phyloP scores from a whole-genome alignment of 2,113 vertebrate species.

The Silurus asotus region DNA sequence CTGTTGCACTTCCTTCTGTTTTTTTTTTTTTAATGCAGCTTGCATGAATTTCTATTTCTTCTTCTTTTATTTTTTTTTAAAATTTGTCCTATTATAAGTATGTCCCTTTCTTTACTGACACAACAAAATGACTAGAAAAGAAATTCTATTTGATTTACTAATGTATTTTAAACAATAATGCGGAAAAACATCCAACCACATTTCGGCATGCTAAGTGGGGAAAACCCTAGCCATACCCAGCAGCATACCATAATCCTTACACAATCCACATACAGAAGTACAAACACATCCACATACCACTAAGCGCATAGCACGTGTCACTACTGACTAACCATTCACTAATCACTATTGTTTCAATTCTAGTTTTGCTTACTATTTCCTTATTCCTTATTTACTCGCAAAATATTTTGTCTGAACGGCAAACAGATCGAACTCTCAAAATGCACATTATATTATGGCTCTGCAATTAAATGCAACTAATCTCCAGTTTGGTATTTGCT shows the following conservation, averaged over 20 bases:
- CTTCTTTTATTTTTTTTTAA: background rate
- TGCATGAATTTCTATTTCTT: background rate
- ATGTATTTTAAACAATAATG: background rate
- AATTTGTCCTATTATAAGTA: background rate
- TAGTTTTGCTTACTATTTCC: background rate
- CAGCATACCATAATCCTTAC: background rate
- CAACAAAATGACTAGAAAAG: background rate
- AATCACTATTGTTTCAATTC: background rate
- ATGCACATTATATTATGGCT: background rate
- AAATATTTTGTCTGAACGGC: background rate
- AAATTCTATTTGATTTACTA: background rate
- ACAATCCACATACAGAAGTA: background rate
- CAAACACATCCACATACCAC: slow-evolving; percentile 11
- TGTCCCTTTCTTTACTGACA: background rate
- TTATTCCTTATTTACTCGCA: background rate
- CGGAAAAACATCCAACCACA: background rate
- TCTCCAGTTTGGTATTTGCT: background rate
- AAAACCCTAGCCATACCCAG: background rate
- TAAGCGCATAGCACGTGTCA: background rate
- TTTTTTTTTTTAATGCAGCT: background rate
- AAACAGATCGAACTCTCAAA: background rate
- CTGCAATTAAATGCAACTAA: background rate
- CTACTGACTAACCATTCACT: background rate
- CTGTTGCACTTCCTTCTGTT: background rate
- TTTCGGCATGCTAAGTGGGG: background rate